Evolutionary conservation across 2,888 invertebrate genomes (phyloP), one percentile per base, ranked within the genome.

Genomic region (Molanna angustata): DNA sequence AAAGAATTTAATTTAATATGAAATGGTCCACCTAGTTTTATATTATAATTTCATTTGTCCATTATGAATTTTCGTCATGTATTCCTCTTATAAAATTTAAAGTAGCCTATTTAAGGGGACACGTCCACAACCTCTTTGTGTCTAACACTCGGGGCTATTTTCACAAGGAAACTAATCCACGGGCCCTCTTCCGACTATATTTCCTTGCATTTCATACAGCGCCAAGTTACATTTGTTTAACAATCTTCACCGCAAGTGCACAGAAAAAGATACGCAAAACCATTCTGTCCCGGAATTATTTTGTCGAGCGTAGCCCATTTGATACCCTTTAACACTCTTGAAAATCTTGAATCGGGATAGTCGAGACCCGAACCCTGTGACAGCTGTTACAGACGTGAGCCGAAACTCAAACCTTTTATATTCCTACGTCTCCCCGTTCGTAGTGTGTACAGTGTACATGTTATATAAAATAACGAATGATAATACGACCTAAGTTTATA

Each of bases 371-470:
- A 35, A 37, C 46, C 46, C 46, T 20, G 46, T 37, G 46, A 46
- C 46, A 46, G 46, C 46, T 46, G 46, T 46, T 37, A 16, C 37
- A 17, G 35, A 46, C 46, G 46, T 46, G 46, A 46, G 27, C 27
- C 27, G 27, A 27, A 27, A 27, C 27, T 27, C 27, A 27, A 27
- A 27, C 27, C 27, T n/a, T n/a, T n/a, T n/a, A n/a, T n/a, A n/a
- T n/a, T n/a, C n/a, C n/a, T n/a, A n/a, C n/a, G n/a, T n/a, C n/a
- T n/a, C n/a, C n/a, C n/a, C n/a, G n/a, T n/a, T n/a, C n/a, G n/a
- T n/a, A n/a, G n/a, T n/a, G n/a, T n/a, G n/a, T n/a, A n/a, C n/a
- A n/a, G n/a, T n/a, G n/a, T n/a, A n/a, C n/a, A n/a, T n/a, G n/a
- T n/a, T n/a, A n/a, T n/a, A n/a, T n/a, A n/a, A n/a, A n/a, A n/a